Evolutionary conservation across 2,113 vertebrate species (phyloP), one percentile per base, ranked within the genome.

Genomic region (Polypterus senegalus): DNA sequence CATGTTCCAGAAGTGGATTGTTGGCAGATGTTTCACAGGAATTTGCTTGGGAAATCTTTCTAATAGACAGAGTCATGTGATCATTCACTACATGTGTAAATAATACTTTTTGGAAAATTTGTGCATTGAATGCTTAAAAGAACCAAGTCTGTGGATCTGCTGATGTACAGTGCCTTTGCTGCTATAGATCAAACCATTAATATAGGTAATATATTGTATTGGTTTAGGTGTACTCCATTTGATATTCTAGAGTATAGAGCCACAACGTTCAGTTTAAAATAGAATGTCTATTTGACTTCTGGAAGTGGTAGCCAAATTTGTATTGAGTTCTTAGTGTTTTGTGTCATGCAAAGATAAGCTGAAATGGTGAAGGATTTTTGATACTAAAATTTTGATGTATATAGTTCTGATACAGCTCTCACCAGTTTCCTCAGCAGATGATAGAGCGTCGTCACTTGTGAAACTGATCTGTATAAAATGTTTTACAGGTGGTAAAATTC

Each of bases 161-260:
- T 90, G 85, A 89, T 89, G 88, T 89, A 89, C 86, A 90, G 88
- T 90, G 88, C 88, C 88, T 90, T 90, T 87, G 88, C 88, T 90
- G 88, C 88, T 89, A 88, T 88, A 87, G 87, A 87, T 88, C 85
- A 89, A 88, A 86, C 87, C 86, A 80, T 66, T 59, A 47, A 63
- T 88, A 86, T 89, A 88, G 87, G 89, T 89, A 87, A 85, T 82
- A 87, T 88, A 88, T 80, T 80, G 86, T 89, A 76, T 84, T 84
- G 78, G 86, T 90, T 87, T 84, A 86, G 86, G 77, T 87, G 82
- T 69, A 82, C 80, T 86, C 84, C 83, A 85, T 89, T 89, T 87
- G 85, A 76, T 90, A 88, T 83, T 27, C 27, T 89, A 90, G 86
- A 85, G 57, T 88, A 84, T 81, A 83, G 81, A 81, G 86, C 84